Conservation (phyloP, 2,888 invertebrate species). For the Pemphredon lugubris region DNA sequence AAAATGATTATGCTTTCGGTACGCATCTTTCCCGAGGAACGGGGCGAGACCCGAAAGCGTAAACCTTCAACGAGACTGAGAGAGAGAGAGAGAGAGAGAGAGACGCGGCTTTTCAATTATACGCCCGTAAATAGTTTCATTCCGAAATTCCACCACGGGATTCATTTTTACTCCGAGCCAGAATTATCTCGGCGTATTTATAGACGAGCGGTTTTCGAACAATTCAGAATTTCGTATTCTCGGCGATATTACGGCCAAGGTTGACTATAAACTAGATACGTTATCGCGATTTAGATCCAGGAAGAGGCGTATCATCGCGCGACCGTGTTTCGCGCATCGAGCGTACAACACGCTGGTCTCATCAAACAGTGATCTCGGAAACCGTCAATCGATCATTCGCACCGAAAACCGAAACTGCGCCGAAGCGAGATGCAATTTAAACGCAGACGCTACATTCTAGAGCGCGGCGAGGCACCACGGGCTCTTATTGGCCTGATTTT, state of each 20-base stretch:
- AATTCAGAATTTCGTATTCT: neutral
- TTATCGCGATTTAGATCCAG: constrained; percentile 1
- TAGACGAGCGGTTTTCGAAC: neutral
- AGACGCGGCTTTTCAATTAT: neutral
- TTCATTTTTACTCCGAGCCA: no score
- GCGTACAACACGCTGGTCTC: no score
- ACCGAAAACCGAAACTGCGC: constrained; percentile 7
- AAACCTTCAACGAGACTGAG: neutral
- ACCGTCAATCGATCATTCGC: constrained; percentile 16
- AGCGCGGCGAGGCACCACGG: constrained; percentile 52
- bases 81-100: neutral
- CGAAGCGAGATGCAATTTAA: constrained; percentile 36
- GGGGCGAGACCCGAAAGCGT: neutral
- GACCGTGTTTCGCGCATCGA: neutral
- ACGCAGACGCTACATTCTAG: constrained; percentile 47
- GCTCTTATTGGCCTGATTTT: constrained; percentile 73
- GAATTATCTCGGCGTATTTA: no score
- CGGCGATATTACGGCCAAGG: neutral
- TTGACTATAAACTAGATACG: constrained; percentile 7
- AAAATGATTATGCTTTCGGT: constrained; percentile 27
- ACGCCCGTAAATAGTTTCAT: no score
- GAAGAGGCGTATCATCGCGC: constrained; percentile 9
- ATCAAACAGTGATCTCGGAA: constrained; percentile 2
- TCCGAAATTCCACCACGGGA: no score
- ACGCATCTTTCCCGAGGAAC: neutral